Evolutionary conservation across 2,113 vertebrate genomes (phyloP), one percentile per base, ranked within the genome.

Genomic region (Hippocampus mohnikei): DNA sequence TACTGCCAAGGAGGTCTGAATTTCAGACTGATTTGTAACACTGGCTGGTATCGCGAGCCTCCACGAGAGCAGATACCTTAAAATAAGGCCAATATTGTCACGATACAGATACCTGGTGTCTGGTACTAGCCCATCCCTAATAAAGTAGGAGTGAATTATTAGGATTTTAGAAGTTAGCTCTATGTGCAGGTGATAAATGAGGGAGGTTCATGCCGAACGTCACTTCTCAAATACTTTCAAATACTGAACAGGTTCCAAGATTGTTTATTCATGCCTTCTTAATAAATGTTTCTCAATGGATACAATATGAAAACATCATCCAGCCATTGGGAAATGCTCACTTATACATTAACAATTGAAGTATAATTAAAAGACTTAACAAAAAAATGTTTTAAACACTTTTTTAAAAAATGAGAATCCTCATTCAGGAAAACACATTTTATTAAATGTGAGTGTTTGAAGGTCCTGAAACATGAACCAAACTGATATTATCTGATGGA

Each of bases 251-350:
- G 15, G 3, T 59, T 64, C 60, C 20, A 64, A 37, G 74, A 83
- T 82, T 48, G 69, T 78, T 75, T 81, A 73, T 76, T 81, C 50
- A 41, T 7, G 80, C 78, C 50, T 75, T 66, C 23, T 82, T 79
- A 79, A 37, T 73, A 86, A 87, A 84, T 58, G 70, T 62, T 67
- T 73, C 20, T 72, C 66, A 69, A 76, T 55, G 44, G 1, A 69
- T 71, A 71, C 62, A 70, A 76, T 73, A 77, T 69, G 67, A 80
- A 78, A 85, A 81, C 23, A 76, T 75, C 41, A 75, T 67, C 70
- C 37, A 73, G 62, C 76, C 25, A 66, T 65, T 37, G 23, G 10
- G n/a, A 65, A 65, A 25, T 44, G 13, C 25, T 67, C n/a, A 50
- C 59, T 27, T 5, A 11, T 8, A 40, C 13, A 42, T 46, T 61